These are phyloP conservation scores for Clarias pachynema DNA, from an alignment of 2,797 vertebrate species.

Conservation along the genomic window DNA sequence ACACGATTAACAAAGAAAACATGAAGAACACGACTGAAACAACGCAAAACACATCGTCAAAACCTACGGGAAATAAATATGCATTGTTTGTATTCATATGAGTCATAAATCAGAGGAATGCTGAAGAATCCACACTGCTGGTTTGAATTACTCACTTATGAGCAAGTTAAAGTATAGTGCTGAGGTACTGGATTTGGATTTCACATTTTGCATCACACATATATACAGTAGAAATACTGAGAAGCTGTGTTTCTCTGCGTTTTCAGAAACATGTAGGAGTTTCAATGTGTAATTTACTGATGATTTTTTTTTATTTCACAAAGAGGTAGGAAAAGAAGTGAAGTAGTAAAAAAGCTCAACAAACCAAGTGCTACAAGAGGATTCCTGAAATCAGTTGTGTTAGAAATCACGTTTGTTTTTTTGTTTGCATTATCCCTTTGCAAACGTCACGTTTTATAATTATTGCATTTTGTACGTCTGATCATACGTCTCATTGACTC, in stretches of 20 bases:
- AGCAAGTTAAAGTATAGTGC: background rate
- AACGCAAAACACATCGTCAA: slow-evolving; percentile 19
- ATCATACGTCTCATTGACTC: background rate
- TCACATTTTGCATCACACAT: background rate
- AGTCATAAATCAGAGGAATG: background rate
- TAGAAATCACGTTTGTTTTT: slow-evolving; percentile 67
- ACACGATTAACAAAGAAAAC: slow-evolving; percentile 63
- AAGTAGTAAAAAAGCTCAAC: slow-evolving; percentile 53
- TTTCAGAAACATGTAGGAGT: background rate
- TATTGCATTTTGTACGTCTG: slow-evolving; percentile 2
- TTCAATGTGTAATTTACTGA: background rate
- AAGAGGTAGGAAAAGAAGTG: slow-evolving; percentile 25
- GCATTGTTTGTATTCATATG: background rate
- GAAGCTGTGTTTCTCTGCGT: background rate
- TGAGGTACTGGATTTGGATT: background rate
- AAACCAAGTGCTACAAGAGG: slow-evolving; percentile 67
- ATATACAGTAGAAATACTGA: slow-evolving; percentile 28
- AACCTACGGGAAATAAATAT: background rate
- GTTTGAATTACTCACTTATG: background rate
- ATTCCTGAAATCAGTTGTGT: slow-evolving; percentile 67
- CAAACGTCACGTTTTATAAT: slow-evolving; percentile 24
- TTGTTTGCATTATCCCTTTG: background rate
- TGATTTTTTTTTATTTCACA: background rate
- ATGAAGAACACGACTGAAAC: slow-evolving; percentile 54
- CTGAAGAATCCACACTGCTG: background rate